Evolutionary conservation across 1,140 invertebrate genomes (phyloP).

Genomic region (Rhyacophila brunnea): DNA sequence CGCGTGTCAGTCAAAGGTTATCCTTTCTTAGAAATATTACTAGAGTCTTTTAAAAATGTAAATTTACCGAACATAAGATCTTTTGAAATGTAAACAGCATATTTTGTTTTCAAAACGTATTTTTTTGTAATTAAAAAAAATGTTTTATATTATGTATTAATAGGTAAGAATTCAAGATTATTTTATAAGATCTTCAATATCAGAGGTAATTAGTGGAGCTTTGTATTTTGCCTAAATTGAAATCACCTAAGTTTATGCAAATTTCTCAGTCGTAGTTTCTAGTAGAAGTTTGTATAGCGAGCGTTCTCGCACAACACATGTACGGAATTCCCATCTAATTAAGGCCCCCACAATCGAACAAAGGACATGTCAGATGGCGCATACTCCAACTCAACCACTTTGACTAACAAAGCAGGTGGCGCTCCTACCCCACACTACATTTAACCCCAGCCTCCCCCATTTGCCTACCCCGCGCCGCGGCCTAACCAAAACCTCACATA

Average conservation of each 20-base stretch:
- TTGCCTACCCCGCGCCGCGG: constrained; percentile 3
- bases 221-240: neutral
- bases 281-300: constrained; percentile 2
- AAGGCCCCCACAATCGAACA: constrained; percentile 32
- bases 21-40: too few species aligned
- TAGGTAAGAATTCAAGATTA: too few species aligned
- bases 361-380: constrained; percentile 35
- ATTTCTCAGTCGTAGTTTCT: neutral
- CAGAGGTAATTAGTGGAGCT: too few species aligned
- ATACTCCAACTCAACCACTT: constrained; percentile 10
- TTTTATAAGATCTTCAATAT: too few species aligned
- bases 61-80: too few species aligned
- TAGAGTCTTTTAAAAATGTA: too few species aligned
- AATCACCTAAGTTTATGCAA: neutral
- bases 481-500: constrained; percentile 20
- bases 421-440: neutral
- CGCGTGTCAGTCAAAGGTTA: too few species aligned
- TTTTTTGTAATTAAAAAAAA: too few species aligned
- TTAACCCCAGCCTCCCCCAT: constrained; percentile 13
- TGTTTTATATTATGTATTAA: too few species aligned
- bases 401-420: constrained; percentile 28
- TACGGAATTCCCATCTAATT: constrained; percentile 33
- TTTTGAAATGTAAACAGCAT: too few species aligned
- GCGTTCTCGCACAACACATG: neutral
- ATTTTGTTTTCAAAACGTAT: too few species aligned